Evolutionary conservation across 2,113 vertebrate species (phyloP).

Genomic region (Bubo blakistoni): DNA sequence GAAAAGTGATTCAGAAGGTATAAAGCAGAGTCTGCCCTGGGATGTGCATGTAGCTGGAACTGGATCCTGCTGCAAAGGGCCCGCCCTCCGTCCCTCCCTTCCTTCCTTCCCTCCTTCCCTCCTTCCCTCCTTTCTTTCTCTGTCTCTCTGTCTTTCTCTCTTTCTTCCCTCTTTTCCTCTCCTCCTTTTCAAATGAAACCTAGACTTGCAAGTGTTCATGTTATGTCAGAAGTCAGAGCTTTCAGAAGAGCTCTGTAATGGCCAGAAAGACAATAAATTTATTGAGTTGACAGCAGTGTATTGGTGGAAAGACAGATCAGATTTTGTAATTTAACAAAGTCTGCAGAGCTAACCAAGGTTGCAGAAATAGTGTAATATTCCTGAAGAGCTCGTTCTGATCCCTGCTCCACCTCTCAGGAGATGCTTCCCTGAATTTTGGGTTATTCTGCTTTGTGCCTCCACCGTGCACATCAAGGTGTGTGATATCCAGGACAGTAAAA

Average conservation of each 20-base stretch:
- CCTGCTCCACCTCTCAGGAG: not conserved
- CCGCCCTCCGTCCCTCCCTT: not conserved
- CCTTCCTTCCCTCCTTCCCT: rapidly evolving
- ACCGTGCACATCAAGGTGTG: not conserved
- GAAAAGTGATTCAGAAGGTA: not conserved
- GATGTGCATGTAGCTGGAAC: not conserved
- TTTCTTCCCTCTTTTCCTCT: not conserved
- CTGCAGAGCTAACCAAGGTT: not conserved
- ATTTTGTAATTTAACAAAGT: not conserved
- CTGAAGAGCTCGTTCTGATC: not conserved
- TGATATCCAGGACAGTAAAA: constrained; percentile 2
- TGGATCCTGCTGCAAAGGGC: not conserved
- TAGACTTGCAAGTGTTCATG: not conserved
- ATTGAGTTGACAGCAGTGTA: not conserved
- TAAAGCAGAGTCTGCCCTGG: not conserved
- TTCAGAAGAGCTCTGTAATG: not conserved
- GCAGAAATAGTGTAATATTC: not conserved
- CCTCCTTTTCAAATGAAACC: not conserved
- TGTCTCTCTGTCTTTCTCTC: rapidly evolving
- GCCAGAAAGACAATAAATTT: not conserved
- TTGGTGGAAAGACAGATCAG: not conserved
- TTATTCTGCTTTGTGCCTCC: not conserved
- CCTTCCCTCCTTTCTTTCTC: rapidly evolving
- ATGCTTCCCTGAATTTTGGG: not conserved
- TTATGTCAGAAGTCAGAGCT: not conserved